Evolutionary conservation across 2,797 vertebrate species (phyloP), one percentile per base, ranked within the genome.

Genomic region (Ceyx erithaca): DNA sequence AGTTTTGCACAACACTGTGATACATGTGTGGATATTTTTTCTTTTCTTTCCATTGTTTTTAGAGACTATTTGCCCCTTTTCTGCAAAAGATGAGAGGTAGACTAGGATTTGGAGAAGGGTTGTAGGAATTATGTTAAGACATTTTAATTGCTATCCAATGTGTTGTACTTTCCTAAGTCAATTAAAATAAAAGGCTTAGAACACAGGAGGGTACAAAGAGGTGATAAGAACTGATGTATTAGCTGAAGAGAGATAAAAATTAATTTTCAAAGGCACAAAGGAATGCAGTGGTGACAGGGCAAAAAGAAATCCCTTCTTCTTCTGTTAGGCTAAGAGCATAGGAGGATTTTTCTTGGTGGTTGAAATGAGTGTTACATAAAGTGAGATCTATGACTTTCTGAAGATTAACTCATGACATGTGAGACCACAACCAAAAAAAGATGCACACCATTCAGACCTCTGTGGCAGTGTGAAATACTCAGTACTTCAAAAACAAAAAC

Each of bases 101-200:
- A 16, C 41, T 80, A 59, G 33, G 18, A 76, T 84, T 86, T 18
- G 20, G 73, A 71, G 51, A 9, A 55, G 8, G 6, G 4, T 37
- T 87, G 46, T 48, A 72, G 62, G 72, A 93, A 81, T 79, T 0
- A 59, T 75, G 54, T 31, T 78, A 33, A 49, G 89, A 43, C 22
- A 84, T 73, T 93, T 92, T 88, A 95, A 92, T 83, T 86, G 51
- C 55, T 69, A 86, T 14, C 35, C 66, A 85, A 62, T 3, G 2
- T 76, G 30, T 35, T 76, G 67, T 84, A 35, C 19, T 87, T 87
- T 66, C 69, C 80, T 57, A 76, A 87, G 43, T 76, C 73, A 88
- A 62, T 91, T 92, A 85, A 90, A 93, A 79, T 80, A 85, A 92
- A 81, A 87, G 63, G 41, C 67, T 92, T 88, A 79, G 73, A 88